Conservation (phyloP, 2,113 vertebrate genomes). For the Stegostoma tigrinum region DNA sequence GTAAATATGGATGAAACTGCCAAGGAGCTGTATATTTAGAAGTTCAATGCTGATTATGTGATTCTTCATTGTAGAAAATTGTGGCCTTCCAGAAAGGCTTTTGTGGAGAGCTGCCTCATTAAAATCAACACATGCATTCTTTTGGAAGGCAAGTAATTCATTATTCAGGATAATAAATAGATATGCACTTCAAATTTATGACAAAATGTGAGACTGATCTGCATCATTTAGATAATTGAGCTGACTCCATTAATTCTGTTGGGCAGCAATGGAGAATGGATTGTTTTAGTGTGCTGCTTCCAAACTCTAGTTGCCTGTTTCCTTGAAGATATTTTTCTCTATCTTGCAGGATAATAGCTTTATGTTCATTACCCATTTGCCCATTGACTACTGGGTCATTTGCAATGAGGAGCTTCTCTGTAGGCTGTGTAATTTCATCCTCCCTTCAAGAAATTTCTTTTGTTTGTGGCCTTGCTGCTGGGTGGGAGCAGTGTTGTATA, state of each 20-base stretch:
- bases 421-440: neutral
- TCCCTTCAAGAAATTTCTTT: neutral
- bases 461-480: neutral
- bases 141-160: neutral
- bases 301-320: neutral
- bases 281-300: neutral
- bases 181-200: neutral
- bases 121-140: neutral
- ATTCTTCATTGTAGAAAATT: neutral
- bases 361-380: conserved; percentile 19
- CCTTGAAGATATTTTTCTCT: neutral
- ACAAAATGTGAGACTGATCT: neutral
- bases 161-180: conserved; percentile 13
- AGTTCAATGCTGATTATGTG: neutral
- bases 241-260: neutral
- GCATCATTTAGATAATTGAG: conserved; percentile 12
- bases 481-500: neutral
- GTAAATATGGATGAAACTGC: neutral
- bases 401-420: neutral
- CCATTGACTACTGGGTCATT: conserved; percentile 1
- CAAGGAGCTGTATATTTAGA: neutral
- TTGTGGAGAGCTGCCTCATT: neutral
- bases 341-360: neutral
- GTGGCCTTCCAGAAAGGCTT: neutral
- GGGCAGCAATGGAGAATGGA: conserved; percentile 9